phyloP scores from a whole-genome alignment of 2,888 invertebrate genomes.

The Philereme vetulata region DNA sequence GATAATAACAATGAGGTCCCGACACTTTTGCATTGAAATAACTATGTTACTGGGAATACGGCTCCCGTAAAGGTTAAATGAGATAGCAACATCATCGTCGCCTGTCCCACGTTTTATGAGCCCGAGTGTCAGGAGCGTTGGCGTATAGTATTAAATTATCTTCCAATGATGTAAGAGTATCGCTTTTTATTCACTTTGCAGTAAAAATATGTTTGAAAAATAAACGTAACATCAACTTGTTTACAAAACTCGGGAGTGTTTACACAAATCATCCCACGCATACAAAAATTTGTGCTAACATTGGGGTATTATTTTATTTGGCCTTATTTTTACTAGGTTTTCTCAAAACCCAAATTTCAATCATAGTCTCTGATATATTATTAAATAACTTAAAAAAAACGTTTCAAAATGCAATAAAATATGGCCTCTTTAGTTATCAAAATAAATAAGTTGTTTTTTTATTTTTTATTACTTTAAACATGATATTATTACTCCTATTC shows the following conservation, averaged over 20 bases:
- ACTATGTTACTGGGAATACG: too few relatives aligned
- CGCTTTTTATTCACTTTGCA: neutral
- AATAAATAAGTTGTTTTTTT: constrained; percentile 64
- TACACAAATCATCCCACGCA: constrained; percentile 16
- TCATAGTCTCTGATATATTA: constrained; percentile 43
- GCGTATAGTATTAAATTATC: too few relatives aligned
- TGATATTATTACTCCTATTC: constrained; percentile 58
- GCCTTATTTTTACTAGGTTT: constrained; percentile 57
- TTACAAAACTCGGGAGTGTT: constrained; percentile 15
- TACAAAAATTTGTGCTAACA: constrained; percentile 65
- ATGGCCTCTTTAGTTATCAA: constrained; percentile 67
- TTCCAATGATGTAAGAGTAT: too few relatives aligned
- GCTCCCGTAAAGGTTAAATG: too few relatives aligned
- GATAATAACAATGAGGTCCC: too few relatives aligned
- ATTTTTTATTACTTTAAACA: constrained; percentile 43
- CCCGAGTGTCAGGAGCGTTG: too few relatives aligned
- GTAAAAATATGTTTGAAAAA: constrained; percentile 26
- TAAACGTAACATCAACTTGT: constrained; percentile 5
- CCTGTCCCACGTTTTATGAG: too few relatives aligned
- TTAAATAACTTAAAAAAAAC: constrained; percentile 55
- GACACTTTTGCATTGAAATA: too few relatives aligned
- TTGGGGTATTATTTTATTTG: constrained; percentile 59
- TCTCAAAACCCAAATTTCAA: constrained; percentile 52
- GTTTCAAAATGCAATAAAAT: constrained; percentile 61
- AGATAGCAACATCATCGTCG: too few relatives aligned